Evolutionary conservation across 2,797 vertebrate species (phyloP).

Genomic region (Helostoma temminkii): DNA sequence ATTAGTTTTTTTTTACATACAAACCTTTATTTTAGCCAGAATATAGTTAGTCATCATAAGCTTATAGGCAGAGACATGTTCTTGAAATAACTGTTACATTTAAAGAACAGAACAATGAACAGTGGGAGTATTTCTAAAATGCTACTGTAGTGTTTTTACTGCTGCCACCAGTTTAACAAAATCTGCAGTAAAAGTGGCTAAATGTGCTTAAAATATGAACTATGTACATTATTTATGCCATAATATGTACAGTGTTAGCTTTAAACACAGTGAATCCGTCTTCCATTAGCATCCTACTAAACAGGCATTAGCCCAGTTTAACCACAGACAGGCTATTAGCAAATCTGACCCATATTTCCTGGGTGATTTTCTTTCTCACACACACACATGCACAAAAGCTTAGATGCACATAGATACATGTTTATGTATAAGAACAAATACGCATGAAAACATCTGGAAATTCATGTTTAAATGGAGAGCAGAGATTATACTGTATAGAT

Average conservation of each 20-base stretch:
- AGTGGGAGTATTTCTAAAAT: not conserved
- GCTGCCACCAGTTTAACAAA: not conserved
- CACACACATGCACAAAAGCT: not conserved
- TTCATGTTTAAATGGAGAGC: slow-evolving; percentile 3
- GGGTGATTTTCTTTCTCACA: not conserved
- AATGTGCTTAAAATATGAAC: not conserved
- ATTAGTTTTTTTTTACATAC: no score
- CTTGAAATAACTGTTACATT: not conserved
- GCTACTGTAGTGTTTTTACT: not conserved
- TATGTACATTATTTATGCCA: slow-evolving; percentile 10
- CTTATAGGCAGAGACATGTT: no score
- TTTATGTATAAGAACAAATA: not conserved
- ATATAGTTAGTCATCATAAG: no score
- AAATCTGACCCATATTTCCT: slow-evolving; percentile 21
- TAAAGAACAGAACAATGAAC: not conserved
- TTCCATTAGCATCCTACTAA: slow-evolving; percentile 23
- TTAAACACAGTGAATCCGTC: not conserved
- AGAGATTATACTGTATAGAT: slow-evolving; percentile 4
- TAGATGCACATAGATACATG: not conserved
- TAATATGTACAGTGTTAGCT: not conserved
- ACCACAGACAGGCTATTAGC: slow-evolving; percentile 30
- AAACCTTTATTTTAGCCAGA: no score
- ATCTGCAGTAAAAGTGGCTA: not conserved
- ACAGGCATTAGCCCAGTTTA: slow-evolving; percentile 37
- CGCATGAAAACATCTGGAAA: not conserved